A percentile compares a stretch with the other conserved stretches of the same genome.
Conservation (phyloP, 2,113 vertebrate species). For the Gymnobelideus leadbeateri region DNA sequence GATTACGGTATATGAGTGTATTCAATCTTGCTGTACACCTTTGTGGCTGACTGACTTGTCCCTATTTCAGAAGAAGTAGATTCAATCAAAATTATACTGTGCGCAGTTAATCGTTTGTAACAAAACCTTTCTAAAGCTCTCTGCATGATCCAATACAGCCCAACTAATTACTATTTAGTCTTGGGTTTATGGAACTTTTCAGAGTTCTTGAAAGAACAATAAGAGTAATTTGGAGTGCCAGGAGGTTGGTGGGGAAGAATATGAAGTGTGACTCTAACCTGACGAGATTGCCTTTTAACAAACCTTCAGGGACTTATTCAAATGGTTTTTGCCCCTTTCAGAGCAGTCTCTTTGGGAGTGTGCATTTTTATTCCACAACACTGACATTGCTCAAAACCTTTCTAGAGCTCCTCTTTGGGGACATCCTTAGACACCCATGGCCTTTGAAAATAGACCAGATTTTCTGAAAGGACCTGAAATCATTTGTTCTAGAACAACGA, state of each 20-base stretch:
- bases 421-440: background rate
- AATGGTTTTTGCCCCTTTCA: background rate
- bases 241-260: background rate
- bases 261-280: background rate
- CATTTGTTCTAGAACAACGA: background rate
- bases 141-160: background rate
- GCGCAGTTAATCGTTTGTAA: background rate
- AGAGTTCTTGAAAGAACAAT: slow-evolving; percentile 22
- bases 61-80: slow-evolving; percentile 13
- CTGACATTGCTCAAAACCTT: background rate
- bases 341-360: background rate
- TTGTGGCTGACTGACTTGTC: slow-evolving; percentile 7
- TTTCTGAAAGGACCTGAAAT: background rate
- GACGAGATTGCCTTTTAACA: background rate
- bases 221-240: slow-evolving; percentile 21
- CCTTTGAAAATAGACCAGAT: background rate
- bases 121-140: slow-evolving; percentile 27
- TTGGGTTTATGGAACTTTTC: slow-evolving; percentile 25
- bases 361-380: background rate
- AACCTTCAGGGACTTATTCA: background rate
- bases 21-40: background rate
- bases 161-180: slow-evolving; percentile 30
- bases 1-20: background rate
- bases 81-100: background rate
- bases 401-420: background rate